phyloP scores from a whole-genome alignment of 2,888 invertebrate genomes.

The Nephrotoma flavescens region DNA sequence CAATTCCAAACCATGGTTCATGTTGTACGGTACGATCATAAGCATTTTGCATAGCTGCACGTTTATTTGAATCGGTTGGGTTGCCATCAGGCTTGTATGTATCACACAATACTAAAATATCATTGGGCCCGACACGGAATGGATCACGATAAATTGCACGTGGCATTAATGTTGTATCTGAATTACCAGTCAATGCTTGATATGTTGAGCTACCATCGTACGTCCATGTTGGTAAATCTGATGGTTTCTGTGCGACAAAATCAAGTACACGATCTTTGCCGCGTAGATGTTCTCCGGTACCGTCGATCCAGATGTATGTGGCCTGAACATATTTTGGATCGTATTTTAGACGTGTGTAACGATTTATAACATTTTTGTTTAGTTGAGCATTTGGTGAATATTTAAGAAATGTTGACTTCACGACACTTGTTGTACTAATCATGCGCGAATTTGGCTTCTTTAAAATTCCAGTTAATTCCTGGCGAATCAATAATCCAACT shows the following conservation, averaged over 20 bases:
- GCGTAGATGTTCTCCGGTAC: conserved; percentile 51
- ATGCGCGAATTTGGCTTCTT: conserved; percentile 9
- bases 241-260: conserved; percentile 41
- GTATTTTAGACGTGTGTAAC: conserved; percentile 52
- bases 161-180: conserved; percentile 62
- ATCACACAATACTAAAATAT: conserved; percentile 63
- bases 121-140: conserved; percentile 51
- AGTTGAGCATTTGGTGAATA: conserved; percentile 69
- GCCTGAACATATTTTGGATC: conserved; percentile 41
- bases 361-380: conserved; percentile 53
- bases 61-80: conserved; percentile 34
- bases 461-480: conserved; percentile 19
- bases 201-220: conserved; percentile 61
- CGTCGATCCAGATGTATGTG: conserved; percentile 65
- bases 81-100: conserved; percentile 47
- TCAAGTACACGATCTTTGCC: conserved; percentile 55
- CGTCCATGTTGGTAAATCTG: conserved; percentile 59
- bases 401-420: conserved; percentile 14
- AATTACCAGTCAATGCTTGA: conserved; percentile 46
- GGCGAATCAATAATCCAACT: conserved; percentile 25
- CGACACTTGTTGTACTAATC: conserved; percentile 13
- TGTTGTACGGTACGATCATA: conserved; percentile 43
- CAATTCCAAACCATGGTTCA: conserved; percentile 60
- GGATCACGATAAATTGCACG: conserved; percentile 68
- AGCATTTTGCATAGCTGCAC: conserved; percentile 34